These are phyloP conservation scores for Actinostola sp. DNA, from an alignment of 92 coral and sea anemone species.

Conservation along the genomic window DNA sequence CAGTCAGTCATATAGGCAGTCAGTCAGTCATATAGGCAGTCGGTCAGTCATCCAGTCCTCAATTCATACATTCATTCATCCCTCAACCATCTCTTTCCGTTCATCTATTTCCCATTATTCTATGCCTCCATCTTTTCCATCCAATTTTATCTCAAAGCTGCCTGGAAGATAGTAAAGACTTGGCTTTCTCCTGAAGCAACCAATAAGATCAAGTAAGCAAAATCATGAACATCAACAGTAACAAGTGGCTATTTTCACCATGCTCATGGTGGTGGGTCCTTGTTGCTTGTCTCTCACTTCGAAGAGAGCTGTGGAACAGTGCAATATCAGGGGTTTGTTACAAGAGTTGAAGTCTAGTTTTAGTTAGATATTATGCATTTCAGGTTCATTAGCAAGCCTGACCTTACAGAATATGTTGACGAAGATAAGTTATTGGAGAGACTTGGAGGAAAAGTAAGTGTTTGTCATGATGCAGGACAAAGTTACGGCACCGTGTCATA, in stretches of 20 bases:
- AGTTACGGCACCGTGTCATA: neutral
- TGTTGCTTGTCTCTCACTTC: no score
- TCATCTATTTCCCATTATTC: neutral
- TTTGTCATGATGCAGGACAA: neutral
- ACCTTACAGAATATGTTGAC: conserved; percentile 62
- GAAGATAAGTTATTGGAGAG: conserved; percentile 65
- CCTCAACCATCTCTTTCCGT: neutral
- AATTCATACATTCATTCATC: neutral
- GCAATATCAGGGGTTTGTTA: no score
- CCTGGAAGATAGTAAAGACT: conserved; percentile 89
- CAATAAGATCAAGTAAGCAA: conserved; percentile 69
- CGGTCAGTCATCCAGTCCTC: neutral
- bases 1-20: neutral
- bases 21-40: no score
- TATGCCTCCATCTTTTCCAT: neutral
- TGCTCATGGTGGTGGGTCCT: no score
- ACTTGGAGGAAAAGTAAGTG: conserved; percentile 87
- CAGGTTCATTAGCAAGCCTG: conserved; percentile 74
- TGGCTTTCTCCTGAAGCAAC: conserved; percentile 91
- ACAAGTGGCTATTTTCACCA: no score
- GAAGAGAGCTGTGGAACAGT: no score
- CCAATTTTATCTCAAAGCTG: conserved; percentile 52
- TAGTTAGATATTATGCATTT: neutral
- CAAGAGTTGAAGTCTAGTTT: no score
- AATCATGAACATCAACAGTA: neutral